Base-by-base conservation (phyloP, 2,888 invertebrate species). In the Mantis religiosa region DNA sequence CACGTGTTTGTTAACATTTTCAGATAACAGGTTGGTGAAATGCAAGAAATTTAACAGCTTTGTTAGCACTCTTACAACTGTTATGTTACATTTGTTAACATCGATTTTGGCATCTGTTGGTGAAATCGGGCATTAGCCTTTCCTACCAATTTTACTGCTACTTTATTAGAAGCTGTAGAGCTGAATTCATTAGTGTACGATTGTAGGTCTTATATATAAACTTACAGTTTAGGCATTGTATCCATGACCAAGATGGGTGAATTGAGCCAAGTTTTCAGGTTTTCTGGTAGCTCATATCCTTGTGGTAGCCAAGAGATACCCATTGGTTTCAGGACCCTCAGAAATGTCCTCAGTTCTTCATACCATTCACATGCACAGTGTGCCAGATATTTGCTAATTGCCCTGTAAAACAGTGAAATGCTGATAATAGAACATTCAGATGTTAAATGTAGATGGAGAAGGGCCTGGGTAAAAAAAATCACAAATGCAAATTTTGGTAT, bases 341-440 rank as follows among this genome's bases (percentile, higher is more conserved):
- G 90, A 91, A 93, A 94, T 28, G 92, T 91, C 91, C 93, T 92
- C 84, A 95, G 91, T 88, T 92, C 92, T 20, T 93, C 92, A 91
- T 95, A 95, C 95, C 95, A 95, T 9, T 92, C 91, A 90, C 94
- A 94, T 47, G 93, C 92, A 91, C 94, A 94, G 90, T 93, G 93
- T 8, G 95, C 91, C 27, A 95, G 92, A 82, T 94, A 92, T 88
- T 93, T 92, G 34, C 93, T 81, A 83, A 93, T 88, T 0, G 90
- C 28, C 89, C 89, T 89, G 83, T 3, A 89, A 71, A 89, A 30
- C 25, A 71, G 41, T n/a, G 83, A 90, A 15, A 83, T 20, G 84
- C 82, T 41, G 15, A 86, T 28, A 47, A 25, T 25, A 12, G 8
- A 2, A 47, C 8, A n/a, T 8, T 34, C 25, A 25, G 3, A 20